A percentile compares a stretch with the other conserved stretches of the same genome.
Evolutionary conservation across 2,797 vertebrate species (phyloP).

Genomic region (Sebastiscus tertius): DNA sequence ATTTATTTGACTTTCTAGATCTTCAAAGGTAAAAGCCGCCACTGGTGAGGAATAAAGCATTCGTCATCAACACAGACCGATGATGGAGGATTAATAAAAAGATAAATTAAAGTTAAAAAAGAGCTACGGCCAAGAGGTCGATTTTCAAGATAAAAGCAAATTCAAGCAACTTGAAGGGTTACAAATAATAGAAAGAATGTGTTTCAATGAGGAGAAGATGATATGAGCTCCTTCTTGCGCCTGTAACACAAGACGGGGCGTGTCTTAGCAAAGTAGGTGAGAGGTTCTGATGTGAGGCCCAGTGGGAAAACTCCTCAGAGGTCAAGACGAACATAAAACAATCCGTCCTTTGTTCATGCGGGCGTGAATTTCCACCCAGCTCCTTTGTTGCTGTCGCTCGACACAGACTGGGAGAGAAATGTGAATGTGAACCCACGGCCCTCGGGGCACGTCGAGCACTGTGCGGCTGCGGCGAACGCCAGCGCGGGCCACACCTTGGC

Average conservation of each 20-base stretch:
- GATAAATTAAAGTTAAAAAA: neutral
- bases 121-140: neutral
- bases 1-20: neutral
- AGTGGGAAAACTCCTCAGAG: conserved; percentile 54
- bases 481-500: conserved; percentile 25
- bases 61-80: neutral
- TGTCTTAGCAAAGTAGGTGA: conserved; percentile 48
- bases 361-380: conserved; percentile 43
- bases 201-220: neutral
- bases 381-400: conserved; percentile 40
- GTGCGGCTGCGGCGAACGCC: neutral
- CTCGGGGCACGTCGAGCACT: neutral
- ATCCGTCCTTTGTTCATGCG: conserved; percentile 55
- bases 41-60: neutral
- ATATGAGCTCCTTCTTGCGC: neutral
- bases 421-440: conserved; percentile 2
- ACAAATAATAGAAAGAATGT: neutral
- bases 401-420: conserved; percentile 23
- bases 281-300: conserved; percentile 35
- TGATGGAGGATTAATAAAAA: neutral
- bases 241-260: conserved; percentile 1
- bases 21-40: neutral
- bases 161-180: neutral
- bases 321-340: conserved; percentile 62
- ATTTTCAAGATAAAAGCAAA: neutral